Conservation (phyloP, 2,888 invertebrate genomes). For the Synanthedon tipuliformis region DNA sequence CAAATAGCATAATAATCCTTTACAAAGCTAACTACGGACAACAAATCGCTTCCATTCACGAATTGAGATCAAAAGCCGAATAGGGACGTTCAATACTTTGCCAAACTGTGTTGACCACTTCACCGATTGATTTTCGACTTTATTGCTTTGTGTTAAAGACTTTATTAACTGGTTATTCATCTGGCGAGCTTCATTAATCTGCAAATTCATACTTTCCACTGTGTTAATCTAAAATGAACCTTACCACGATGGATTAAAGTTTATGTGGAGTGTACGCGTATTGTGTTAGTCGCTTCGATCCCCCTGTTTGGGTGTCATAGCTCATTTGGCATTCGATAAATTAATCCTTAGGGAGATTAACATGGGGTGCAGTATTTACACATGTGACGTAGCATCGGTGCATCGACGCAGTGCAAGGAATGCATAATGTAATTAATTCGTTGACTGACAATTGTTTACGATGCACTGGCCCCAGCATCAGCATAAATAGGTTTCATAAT, state of each 20-base stretch:
- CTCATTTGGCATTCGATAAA: constrained; percentile 67
- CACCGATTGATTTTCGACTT: not conserved
- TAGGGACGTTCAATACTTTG: not conserved
- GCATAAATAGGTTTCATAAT: too few relatives aligned
- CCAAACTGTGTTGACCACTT: not conserved
- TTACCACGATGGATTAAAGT: not conserved
- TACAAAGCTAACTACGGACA: constrained; percentile 42
- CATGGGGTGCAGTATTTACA: constrained; percentile 10
- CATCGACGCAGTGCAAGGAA: constrained; percentile 10
- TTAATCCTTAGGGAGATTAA: constrained; percentile 58
- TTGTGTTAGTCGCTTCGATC: constrained; percentile 25
- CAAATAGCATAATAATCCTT: constrained; percentile 22
- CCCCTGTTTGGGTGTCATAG: constrained; percentile 51
- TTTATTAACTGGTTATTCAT: not conserved
- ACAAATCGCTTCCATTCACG: constrained; percentile 53
- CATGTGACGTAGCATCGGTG: constrained; percentile 23
- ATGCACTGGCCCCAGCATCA: not conserved
- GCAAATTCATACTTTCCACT: constrained; percentile 1
- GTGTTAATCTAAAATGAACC: constrained; percentile 1
- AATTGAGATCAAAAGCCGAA: constrained; percentile 58
- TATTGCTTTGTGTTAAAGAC: not conserved
- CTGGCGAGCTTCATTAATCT: not conserved
- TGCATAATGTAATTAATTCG: constrained; percentile 49
- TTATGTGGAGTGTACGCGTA: not conserved
- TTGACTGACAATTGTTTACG: constrained; percentile 30